These are phyloP conservation scores for Hystrix brachyura DNA, from an alignment of 2,113 vertebrate species.

Conservation along the genomic window DNA sequence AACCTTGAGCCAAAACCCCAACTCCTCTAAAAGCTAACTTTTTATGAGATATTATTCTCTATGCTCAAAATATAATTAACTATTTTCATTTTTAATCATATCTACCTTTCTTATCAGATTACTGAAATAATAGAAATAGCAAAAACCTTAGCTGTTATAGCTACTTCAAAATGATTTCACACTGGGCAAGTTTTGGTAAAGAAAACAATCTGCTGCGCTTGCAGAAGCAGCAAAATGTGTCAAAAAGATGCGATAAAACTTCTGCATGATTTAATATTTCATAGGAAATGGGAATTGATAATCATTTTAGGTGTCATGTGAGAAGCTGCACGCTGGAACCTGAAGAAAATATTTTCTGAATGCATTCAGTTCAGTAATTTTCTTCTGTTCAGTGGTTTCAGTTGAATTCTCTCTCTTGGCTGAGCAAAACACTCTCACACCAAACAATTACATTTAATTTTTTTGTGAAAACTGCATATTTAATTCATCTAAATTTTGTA, in stretches of 20 bases:
- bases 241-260: slow-evolving; percentile 61
- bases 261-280: slow-evolving; percentile 66
- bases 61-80: not conserved
- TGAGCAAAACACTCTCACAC: not conserved
- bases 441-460: slow-evolving; percentile 3
- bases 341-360: slow-evolving; percentile 59
- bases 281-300: slow-evolving; percentile 71
- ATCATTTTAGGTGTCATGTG: slow-evolving; percentile 76
- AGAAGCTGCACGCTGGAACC: slow-evolving; percentile 58
- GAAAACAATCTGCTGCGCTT: slow-evolving; percentile 18
- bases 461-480: not conserved
- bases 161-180: slow-evolving; percentile 6
- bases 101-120: not conserved
- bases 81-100: slow-evolving; percentile 32
- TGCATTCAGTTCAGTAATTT: slow-evolving; percentile 67
- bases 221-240: slow-evolving; percentile 59
- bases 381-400: slow-evolving; percentile 62
- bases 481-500: not conserved
- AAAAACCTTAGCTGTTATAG: not conserved
- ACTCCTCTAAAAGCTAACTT: not conserved
- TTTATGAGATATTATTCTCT: not conserved
- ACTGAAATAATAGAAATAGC: not conserved
- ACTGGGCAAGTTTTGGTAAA: slow-evolving; percentile 29
- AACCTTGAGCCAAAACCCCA: too few relatives aligned
- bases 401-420: not conserved